Evolutionary conservation across 2,888 invertebrate genomes (phyloP).

Genomic region (Agelastica alni): DNA sequence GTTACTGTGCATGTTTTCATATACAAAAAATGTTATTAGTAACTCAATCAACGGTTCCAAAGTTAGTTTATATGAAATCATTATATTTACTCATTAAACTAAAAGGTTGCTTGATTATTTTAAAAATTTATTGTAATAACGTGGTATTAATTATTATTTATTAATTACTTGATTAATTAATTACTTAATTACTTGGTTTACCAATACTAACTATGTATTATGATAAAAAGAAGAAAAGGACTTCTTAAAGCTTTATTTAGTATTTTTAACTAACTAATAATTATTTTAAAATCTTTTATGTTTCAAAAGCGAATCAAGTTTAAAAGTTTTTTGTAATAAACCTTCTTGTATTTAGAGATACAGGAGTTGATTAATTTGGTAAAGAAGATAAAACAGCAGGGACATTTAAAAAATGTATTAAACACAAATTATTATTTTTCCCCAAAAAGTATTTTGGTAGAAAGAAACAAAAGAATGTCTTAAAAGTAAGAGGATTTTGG

Average conservation of each 20-base stretch:
- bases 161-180: too few relatives aligned
- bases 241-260: neutral
- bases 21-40: too few relatives aligned
- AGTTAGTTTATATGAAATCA: too few relatives aligned
- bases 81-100: too few relatives aligned
- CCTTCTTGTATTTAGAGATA: constrained; percentile 14
- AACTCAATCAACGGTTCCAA: too few relatives aligned
- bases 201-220: too few relatives aligned
- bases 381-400: constrained; percentile 12
- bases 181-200: too few relatives aligned
- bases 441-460: constrained; percentile 18
- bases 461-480: constrained; percentile 49
- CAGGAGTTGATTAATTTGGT: constrained; percentile 5
- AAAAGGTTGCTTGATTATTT: too few relatives aligned
- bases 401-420: constrained; percentile 23
- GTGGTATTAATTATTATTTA: too few relatives aligned
- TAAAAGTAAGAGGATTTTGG: constrained; percentile 49
- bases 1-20: too few relatives aligned
- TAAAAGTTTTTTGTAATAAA: constrained; percentile 14
- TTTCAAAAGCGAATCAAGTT: constrained; percentile 12
- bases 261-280: constrained; percentile 8
- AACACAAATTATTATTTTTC: constrained; percentile 20
- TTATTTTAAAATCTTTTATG: constrained; percentile 14
- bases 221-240: too few relatives aligned
- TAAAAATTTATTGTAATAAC: too few relatives aligned